Conservation (phyloP, 2,113 vertebrate species). For the Amblyopsis rosae region DNA sequence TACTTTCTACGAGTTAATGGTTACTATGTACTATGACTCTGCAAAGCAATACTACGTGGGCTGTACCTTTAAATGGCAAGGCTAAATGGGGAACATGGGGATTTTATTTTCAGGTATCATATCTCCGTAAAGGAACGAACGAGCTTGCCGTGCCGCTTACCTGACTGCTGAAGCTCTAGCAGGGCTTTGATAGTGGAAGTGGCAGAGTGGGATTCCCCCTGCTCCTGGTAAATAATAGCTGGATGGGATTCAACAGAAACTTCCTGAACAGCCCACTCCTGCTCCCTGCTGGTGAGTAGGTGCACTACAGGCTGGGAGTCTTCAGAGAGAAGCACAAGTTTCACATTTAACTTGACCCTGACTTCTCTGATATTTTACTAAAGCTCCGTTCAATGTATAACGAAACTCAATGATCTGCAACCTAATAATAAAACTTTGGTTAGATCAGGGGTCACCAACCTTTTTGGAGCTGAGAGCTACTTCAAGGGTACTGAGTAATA, state of each 20-base stretch:
- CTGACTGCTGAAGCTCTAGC: conserved; percentile 94
- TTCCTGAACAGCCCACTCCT: conserved; percentile 96
- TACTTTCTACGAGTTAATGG: no score
- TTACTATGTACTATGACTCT: no score
- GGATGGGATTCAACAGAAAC: conserved; percentile 91
- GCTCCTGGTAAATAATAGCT: conserved; percentile 95
- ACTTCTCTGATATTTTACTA: background rate
- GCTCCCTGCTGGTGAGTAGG: conserved; percentile 90
- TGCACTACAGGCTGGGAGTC: conserved; percentile 92
- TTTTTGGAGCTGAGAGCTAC: no score
- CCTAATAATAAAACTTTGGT: no score
- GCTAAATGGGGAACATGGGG: no score
- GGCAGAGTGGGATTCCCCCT: conserved; percentile 93
- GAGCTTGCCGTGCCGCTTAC: conserved; percentile 64
- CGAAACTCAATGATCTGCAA: no score
- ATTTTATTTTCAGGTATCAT: no score
- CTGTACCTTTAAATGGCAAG: no score
- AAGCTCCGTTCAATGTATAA: no score
- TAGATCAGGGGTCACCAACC: no score
- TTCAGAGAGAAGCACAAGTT: conserved; percentile 35
- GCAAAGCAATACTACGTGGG: no score
- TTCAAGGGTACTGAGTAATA: no score
- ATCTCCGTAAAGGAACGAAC: background rate
- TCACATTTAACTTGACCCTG: background rate
- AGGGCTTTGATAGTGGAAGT: conserved; percentile 97